Base-by-base conservation (phyloP, 2,797 vertebrate genomes). In the Pipistrellus nathusii region DNA sequence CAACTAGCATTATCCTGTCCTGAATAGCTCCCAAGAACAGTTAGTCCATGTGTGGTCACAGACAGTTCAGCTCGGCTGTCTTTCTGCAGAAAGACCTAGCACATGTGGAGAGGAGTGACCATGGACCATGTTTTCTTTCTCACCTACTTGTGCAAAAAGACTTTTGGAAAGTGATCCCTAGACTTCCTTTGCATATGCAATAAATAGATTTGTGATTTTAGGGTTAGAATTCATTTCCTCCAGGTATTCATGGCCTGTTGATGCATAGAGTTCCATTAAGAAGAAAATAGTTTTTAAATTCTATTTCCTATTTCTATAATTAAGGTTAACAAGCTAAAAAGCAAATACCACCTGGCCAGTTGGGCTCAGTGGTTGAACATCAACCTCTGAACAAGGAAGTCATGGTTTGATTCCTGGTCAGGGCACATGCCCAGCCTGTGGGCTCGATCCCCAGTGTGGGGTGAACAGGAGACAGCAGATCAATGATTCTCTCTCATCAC, bases 131-230 rank as follows among this genome's bases (percentile, higher is more conserved):
- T 25, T 30, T 14, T 68, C 35, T 7, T 75, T 76, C 20, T 87
- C 46, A 75, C 35, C 57, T 46, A 69, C 21, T 59, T 59, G 10
- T 12, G 71, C 27, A 68, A 17, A 81, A 92, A 66, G 8, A 6
- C 11, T 77, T 72, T 90, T 25, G 66, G 68, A 85, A 55, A 64
- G 64, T 6, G 80, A 30, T 86, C 25, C 21, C 41, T 85, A 68
- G 4, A 71, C 32, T 77, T 1, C 27, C 78, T 94, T 85, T 55
- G 30, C 10, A n/a, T 59, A 48, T 78, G 20, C 44, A 82, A 93
- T 91, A 69, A 89, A 85, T 38, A 21, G 17, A 38, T 59, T 75
- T 95, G 64, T 90, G 41, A 78, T 90, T 95, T 92, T 88, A 76
- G n/a, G 35, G 25, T 91, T 76, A 84, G 68, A 92, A 92, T 86